Percentiles rank a stretch among this genome's conserved stretches.
phyloP scores from a whole-genome alignment of 2,888 invertebrate species.

The Ornithoptera alexandrae region DNA sequence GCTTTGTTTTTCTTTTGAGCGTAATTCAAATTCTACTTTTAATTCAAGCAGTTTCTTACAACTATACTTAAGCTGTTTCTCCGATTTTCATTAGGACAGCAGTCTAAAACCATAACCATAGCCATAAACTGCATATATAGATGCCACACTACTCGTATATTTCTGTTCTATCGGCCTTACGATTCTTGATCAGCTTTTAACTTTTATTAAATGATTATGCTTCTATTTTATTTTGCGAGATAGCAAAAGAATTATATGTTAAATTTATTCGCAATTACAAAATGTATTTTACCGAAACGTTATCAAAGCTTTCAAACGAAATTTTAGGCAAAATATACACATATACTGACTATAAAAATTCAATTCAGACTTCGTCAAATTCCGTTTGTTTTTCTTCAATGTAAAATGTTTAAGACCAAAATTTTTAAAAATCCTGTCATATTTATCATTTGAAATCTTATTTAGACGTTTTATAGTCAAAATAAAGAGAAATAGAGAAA shows the following conservation, averaged over 20 bases:
- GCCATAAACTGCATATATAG: no score
- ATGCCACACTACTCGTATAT: no score
- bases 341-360: neutral
- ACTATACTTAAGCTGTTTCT: no score
- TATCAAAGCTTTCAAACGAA: neutral
- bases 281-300: neutral
- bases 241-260: neutral
- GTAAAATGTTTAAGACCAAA: slow-evolving; percentile 1
- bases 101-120: no score
- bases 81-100: no score
- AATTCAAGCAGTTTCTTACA: no score
- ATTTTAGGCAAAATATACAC: slow-evolving; percentile 5
- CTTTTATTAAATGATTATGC: neutral
- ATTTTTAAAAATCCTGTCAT: neutral
- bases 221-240: neutral
- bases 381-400: slow-evolving; percentile 2
- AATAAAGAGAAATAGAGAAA: no score
- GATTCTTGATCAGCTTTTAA: no score
- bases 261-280: no score
- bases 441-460: neutral
- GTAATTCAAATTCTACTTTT: no score
- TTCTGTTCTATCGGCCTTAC: no score
- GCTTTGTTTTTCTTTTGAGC: no score
- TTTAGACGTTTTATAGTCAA: neutral
- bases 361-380: slow-evolving; percentile 9